Evolutionary conservation across 2,797 vertebrate species (phyloP).

Genomic region (Stomatorhinus walkeri): DNA sequence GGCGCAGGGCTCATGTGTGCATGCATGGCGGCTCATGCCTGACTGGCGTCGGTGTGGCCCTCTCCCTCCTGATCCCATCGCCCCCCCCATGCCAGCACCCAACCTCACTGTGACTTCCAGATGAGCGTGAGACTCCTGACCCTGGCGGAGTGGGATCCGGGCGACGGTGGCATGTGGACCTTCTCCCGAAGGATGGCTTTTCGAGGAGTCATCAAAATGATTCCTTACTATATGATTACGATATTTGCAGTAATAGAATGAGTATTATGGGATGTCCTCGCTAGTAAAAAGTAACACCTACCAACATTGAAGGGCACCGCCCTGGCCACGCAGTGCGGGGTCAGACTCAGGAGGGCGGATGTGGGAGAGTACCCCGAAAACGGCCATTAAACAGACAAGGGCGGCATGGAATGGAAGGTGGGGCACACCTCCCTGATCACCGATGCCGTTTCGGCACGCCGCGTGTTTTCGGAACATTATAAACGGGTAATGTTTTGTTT

Average conservation of each 20-base stretch:
- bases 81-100: neutral
- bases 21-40: neutral
- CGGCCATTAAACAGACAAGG: neutral
- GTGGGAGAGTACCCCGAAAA: neutral
- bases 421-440: neutral
- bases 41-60: neutral
- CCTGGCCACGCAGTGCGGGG: neutral
- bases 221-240: neutral
- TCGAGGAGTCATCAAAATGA: neutral
- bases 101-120: neutral
- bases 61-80: neutral
- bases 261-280: neutral
- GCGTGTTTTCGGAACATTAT: neutral
- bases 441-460: neutral
- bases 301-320: neutral
- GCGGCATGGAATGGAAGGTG: neutral
- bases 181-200: neutral
- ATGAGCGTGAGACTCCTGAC: neutral
- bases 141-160: neutral
- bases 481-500: slow-evolving; percentile 8
- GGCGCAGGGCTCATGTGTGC: neutral
- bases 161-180: neutral
- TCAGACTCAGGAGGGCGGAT: neutral
- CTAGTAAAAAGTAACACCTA: neutral
- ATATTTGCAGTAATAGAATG: neutral